A percentile compares a stretch with the other conserved stretches of the same genome.
Conservation (phyloP, 2,888 invertebrate genomes). For the Platerodrilus igneus region DNA sequence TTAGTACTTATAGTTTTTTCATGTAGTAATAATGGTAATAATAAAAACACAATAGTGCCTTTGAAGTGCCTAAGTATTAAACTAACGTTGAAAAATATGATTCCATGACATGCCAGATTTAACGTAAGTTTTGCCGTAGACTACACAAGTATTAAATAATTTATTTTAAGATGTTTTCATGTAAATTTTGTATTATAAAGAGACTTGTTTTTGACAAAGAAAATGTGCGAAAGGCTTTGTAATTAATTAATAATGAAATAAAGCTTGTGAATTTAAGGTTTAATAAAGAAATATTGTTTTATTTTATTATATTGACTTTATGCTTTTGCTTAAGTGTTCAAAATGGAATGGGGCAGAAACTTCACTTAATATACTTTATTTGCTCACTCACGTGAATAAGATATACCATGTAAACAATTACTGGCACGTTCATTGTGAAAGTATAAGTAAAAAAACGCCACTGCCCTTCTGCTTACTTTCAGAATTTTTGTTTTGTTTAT, state of each 20-base stretch:
- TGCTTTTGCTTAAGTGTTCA: no score
- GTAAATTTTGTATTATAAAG: slow-evolving; percentile 45
- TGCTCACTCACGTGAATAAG: no score
- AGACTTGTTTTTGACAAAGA: slow-evolving; percentile 29
- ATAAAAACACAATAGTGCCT: slow-evolving; percentile 42
- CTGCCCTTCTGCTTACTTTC: no score
- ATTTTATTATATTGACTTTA: no score
- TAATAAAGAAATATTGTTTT: slow-evolving; percentile 41
- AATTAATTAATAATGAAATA: slow-evolving; percentile 43
- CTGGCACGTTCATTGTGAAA: no score
- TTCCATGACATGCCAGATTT: slow-evolving; percentile 16
- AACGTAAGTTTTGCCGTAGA: slow-evolving; percentile 22
- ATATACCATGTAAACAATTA: no score
- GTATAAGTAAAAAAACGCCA: no score
- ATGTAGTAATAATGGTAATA: slow-evolving; percentile 24
- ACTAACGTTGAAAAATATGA: slow-evolving; percentile 4
- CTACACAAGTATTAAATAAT: slow-evolving; percentile 31
- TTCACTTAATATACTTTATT: no score
- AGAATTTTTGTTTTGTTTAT: no score
- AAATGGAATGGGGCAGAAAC: no score
- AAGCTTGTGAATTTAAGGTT: slow-evolving; percentile 44
- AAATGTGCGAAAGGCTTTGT: slow-evolving; percentile 40
- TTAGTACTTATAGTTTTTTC: no score
- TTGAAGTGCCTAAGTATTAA: slow-evolving; percentile 36
- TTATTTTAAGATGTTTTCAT: slow-evolving; percentile 32